These are phyloP conservation scores for Papilio machaon DNA, from an alignment of 1,140 invertebrate genomes.

Conservation along the genomic window DNA sequence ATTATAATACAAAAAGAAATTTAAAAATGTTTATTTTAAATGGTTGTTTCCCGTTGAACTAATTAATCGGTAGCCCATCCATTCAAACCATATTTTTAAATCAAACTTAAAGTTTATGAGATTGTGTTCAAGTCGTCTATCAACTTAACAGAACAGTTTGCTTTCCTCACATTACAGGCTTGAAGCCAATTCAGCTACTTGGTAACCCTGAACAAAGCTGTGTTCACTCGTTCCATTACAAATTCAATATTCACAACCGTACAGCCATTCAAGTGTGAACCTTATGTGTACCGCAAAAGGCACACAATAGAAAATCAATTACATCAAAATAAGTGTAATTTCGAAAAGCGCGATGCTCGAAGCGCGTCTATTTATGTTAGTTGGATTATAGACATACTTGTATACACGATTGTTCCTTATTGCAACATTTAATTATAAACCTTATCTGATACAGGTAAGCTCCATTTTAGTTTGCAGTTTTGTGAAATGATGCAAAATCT, in stretches of 20 bases:
- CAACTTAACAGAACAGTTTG: slow-evolving; percentile 12
- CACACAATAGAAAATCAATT: slow-evolving; percentile 38
- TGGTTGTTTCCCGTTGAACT: too few relatives aligned
- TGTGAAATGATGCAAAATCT: background rate
- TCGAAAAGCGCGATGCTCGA: slow-evolving; percentile 54
- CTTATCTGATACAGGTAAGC: slow-evolving; percentile 35
- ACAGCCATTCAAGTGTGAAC: slow-evolving; percentile 44
- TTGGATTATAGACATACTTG: slow-evolving; percentile 45
- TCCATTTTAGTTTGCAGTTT: background rate
- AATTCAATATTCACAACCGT: slow-evolving; percentile 50
- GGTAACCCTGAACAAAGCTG: slow-evolving; percentile 54
- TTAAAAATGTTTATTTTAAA: too few relatives aligned
- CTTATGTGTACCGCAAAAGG: slow-evolving; percentile 44
- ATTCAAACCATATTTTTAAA: background rate
- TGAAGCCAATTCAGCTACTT: slow-evolving; percentile 53
- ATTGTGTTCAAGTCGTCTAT: background rate
- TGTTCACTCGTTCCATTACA: slow-evolving; percentile 47
- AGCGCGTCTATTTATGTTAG: slow-evolving; percentile 57
- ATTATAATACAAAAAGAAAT: too few relatives aligned
- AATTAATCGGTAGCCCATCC: too few relatives aligned
- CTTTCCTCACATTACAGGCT: slow-evolving; percentile 31
- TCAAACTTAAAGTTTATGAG: background rate
- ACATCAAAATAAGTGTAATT: slow-evolving; percentile 51
- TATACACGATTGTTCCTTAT: slow-evolving; percentile 20
- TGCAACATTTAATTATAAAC: slow-evolving; percentile 29